Evolutionary conservation across 2,888 invertebrate genomes (phyloP), one percentile per base, ranked within the genome.

Genomic region (Pharmacophagus antenor): DNA sequence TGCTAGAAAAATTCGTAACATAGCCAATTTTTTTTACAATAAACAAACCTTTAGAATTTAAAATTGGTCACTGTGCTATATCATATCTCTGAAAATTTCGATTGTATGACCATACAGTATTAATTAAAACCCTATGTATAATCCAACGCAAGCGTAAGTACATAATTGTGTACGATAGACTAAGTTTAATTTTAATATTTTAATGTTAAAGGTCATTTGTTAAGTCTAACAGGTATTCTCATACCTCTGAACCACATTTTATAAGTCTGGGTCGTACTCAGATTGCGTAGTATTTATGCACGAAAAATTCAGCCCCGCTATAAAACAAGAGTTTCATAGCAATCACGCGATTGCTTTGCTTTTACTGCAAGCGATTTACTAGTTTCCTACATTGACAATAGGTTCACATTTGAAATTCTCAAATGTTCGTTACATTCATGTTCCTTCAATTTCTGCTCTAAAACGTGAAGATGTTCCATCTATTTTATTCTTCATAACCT

Each of bases 51-150:
- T 58, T 54, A 41, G 17, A 61, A 25, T 48, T 42, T 44, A 44
- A 44, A 8, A 18, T 44, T 18, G 8, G 18, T 7, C 7, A 44
- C 17, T 44, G 18, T 44, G 42, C 18, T 44, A 44, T 85, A 84
- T 85, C 85, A 82, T 87, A 86, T 85, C 85, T 87, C 85, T 87
- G 82, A 85, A 85, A 77, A 63, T 71, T 71, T 74, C 72, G 68
- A 77, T 74, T 76, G 72, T 76, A 76, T 72, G 71, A 78, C 82
- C 84, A 79, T 83, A 82, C 89, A 89, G 89, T 89, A 89, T 88
- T 88, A 88, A 80, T 69, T 68, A 31, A 78, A 77, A 82, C 79
- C 80, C 83, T 87, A 85, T 87, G 80, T 88, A 84, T 82, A 77
- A 72, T 67, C 52, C 47, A 77, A 70, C 77, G 77, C 82, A 84